Evolutionary conservation across 1,140 invertebrate genomes (phyloP).

Genomic region (Nephila pilipes): DNA sequence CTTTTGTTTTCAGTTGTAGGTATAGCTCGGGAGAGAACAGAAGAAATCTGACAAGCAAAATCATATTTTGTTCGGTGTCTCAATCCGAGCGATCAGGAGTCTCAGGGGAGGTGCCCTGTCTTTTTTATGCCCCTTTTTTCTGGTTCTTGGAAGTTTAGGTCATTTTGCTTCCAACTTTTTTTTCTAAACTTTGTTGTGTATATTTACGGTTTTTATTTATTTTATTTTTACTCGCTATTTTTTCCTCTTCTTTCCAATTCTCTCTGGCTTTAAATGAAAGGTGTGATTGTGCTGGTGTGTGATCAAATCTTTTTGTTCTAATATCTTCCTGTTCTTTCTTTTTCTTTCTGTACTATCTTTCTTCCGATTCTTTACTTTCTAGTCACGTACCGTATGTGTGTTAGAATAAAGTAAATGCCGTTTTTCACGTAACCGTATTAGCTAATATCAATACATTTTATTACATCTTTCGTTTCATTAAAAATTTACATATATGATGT

Average conservation of each 20-base stretch:
- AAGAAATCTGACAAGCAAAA: slow-evolving; percentile 73
- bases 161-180: background rate
- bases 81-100: slow-evolving; percentile 22
- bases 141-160: slow-evolving; percentile 10
- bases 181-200: background rate
- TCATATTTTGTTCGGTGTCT: slow-evolving; percentile 69
- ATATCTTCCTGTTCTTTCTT: background rate
- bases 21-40: background rate
- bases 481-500: no score
- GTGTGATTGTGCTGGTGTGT: slow-evolving; percentile 15
- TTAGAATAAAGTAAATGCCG: no score
- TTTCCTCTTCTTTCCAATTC: no score
- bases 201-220: background rate
- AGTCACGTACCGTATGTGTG: no score
- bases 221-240: no score
- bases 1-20: slow-evolving; percentile 8
- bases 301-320: background rate
- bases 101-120: background rate
- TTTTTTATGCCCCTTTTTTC: background rate
- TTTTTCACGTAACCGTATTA: no score
- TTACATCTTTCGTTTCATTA: no score
- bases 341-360: background rate
- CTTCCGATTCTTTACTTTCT: background rate
- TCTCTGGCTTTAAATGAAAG: background rate
- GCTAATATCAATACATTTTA: no score